A percentile compares a stretch with the other conserved stretches of the same genome.
phyloP scores from a whole-genome alignment of 2,797 vertebrate species.

The Peromyscus nudipes region DNA sequence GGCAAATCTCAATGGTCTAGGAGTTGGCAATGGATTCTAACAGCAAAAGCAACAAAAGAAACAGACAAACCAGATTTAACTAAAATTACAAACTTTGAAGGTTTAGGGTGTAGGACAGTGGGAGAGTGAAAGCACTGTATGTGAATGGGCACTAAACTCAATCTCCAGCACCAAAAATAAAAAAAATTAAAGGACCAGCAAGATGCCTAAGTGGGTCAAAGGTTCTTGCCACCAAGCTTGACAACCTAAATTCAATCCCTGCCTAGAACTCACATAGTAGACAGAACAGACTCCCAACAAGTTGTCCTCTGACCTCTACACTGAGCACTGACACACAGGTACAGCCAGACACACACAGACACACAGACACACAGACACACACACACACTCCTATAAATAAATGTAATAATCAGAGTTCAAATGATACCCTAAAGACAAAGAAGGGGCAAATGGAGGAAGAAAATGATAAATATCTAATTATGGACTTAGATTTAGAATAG shows the following conservation, averaged over 20 bases:
- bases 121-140: neutral
- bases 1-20: neutral
- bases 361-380: neutral
- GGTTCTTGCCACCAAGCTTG: neutral
- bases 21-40: neutral
- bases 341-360: neutral
- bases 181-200: neutral
- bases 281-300: neutral
- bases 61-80: neutral
- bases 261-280: neutral
- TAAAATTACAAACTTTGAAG: constrained; percentile 3
- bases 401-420: neutral
- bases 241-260: neutral
- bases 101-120: neutral
- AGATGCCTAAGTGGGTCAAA: neutral
- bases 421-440: neutral
- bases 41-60: neutral
- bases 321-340: neutral
- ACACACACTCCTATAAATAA: neutral
- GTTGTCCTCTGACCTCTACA: neutral
- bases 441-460: neutral
- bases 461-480: neutral
- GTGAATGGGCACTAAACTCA: neutral
- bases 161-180: neutral
- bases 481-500: neutral